A percentile compares a stretch with the other conserved stretches of the same genome.
Evolutionary conservation across 2,888 invertebrate species (phyloP).

Genomic region (Terebella lapidaria): DNA sequence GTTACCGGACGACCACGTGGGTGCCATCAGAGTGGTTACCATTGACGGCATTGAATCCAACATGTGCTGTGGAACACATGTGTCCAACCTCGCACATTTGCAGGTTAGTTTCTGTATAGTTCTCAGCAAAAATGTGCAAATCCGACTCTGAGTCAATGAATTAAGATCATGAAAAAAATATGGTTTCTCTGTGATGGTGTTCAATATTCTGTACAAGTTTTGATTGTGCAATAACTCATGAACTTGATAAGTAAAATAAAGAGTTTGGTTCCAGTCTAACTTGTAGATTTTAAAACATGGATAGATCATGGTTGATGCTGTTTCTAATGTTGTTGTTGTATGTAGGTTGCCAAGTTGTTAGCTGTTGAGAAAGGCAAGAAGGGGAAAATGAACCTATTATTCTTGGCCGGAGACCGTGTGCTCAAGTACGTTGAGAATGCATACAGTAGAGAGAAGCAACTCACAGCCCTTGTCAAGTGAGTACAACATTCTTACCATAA

Average conservation of each 20-base stretch:
- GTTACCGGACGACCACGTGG: slow-evolving; percentile 73
- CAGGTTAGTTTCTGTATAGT: slow-evolving; percentile 53
- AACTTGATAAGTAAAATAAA: too few species aligned
- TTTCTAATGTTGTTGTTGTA: too few species aligned
- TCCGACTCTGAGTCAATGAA: too few species aligned
- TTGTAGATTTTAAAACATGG: too few species aligned
- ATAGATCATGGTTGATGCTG: too few species aligned
- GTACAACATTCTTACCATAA: slow-evolving; percentile 29
- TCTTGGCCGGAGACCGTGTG: slow-evolving; percentile 71
- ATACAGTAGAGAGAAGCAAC: slow-evolving; percentile 65
- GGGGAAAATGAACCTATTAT: slow-evolving; percentile 57
- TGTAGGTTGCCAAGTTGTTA: slow-evolving; percentile 59
- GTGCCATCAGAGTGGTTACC: slow-evolving; percentile 70
- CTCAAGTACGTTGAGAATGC: slow-evolving; percentile 61
- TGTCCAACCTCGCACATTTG: slow-evolving; percentile 65
- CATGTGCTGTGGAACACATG: slow-evolving; percentile 86
- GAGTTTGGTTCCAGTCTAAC: too few species aligned
- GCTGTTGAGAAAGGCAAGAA: slow-evolving; percentile 72
- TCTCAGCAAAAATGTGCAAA: too few species aligned
- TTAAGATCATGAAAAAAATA: too few species aligned
- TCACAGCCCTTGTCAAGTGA: slow-evolving; percentile 71
- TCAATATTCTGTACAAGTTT: too few species aligned
- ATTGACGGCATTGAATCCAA: slow-evolving; percentile 74
- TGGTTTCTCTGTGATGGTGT: too few species aligned
- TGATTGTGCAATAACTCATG: too few species aligned